Evolutionary conservation across 2,797 vertebrate species (phyloP).

Genomic region (Miichthys miiuy): DNA sequence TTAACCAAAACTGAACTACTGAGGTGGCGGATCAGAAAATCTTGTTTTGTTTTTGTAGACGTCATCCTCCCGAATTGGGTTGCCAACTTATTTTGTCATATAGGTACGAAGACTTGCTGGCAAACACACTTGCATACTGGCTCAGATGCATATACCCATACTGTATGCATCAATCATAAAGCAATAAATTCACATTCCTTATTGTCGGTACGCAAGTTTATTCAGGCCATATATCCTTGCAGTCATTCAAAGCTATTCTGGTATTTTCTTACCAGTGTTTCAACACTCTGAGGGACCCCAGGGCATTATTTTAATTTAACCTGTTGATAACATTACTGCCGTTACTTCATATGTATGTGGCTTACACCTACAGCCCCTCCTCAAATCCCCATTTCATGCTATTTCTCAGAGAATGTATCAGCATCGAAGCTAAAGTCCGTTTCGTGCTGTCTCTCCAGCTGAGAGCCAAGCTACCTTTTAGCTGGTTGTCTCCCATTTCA

Average conservation of each 20-base stretch:
- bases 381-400: constrained; percentile 24
- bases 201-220: background rate
- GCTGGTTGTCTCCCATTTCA: constrained; percentile 35
- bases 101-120: background rate
- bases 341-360: too few species aligned
- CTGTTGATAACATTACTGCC: background rate
- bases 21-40: background rate
- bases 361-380: constrained; percentile 4
- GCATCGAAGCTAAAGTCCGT: background rate
- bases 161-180: background rate
- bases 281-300: background rate
- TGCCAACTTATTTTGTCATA: background rate
- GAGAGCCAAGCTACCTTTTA: constrained; percentile 23
- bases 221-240: too few species aligned
- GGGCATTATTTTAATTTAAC: background rate
- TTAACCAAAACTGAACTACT: background rate
- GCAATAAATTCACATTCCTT: background rate
- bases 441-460: constrained; percentile 3
- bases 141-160: background rate
- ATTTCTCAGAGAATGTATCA: background rate
- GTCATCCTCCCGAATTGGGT: background rate
- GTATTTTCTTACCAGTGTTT: background rate
- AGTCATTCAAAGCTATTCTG: background rate
- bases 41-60: background rate
- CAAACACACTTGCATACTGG: background rate